Conservation (phyloP, 2,888 invertebrate species). For the Habrosyne pyritoides region DNA sequence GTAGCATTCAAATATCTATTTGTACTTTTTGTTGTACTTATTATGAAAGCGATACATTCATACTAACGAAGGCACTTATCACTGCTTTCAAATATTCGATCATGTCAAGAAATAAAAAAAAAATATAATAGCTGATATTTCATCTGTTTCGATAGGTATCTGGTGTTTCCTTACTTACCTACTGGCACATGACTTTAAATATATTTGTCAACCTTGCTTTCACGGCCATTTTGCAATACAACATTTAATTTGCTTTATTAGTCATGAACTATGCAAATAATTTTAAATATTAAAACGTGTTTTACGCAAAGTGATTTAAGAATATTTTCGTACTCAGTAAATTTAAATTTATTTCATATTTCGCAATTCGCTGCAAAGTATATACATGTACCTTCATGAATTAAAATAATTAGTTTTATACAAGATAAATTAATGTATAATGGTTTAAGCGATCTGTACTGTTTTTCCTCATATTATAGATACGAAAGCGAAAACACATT, state of each 20-base stretch:
- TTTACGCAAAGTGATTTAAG: constrained; percentile 17
- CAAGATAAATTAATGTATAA: not conserved
- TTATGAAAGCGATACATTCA: too few species aligned
- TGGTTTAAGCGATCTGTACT: not conserved
- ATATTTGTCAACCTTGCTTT: constrained; percentile 57
- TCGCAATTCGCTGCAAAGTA: not conserved
- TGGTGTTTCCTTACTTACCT: constrained; percentile 33
- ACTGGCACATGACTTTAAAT: constrained; percentile 28
- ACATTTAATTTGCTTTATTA: constrained; percentile 33
- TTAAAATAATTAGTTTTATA: not conserved
- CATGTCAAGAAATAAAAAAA: too few species aligned
- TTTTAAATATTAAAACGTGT: not conserved
- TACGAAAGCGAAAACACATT: constrained; percentile 55
- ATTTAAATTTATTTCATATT: constrained; percentile 7
- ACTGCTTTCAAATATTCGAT: too few species aligned
- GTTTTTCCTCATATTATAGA: constrained; percentile 23
- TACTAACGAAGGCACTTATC: too few species aligned
- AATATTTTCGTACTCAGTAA: too few species aligned
- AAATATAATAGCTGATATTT: constrained; percentile 1
- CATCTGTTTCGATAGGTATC: constrained; percentile 26
- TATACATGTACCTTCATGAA: not conserved
- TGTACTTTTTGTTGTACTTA: too few species aligned
- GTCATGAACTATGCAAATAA: constrained; percentile 25
- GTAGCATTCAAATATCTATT: too few species aligned
- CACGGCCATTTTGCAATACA: constrained; percentile 38